Evolutionary conservation across 2,797 vertebrate species (phyloP).

Genomic region (Manis crassicaudata): DNA sequence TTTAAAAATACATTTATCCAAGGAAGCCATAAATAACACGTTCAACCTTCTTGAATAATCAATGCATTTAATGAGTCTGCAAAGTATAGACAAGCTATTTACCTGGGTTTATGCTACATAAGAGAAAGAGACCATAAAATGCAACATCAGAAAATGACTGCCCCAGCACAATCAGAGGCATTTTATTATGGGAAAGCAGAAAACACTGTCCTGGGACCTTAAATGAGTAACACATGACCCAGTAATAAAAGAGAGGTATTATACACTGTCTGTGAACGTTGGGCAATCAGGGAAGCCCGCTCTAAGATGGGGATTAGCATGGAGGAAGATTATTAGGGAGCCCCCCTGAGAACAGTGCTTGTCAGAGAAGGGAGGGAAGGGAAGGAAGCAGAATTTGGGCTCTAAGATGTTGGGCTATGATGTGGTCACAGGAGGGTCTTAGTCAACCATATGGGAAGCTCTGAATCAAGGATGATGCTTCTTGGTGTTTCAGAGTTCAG

Average conservation of each 20-base stretch:
- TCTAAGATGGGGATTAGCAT: neutral
- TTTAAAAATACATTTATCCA: constrained; percentile 71
- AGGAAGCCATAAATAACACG: constrained; percentile 72
- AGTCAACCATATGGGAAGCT: neutral
- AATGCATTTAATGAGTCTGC: constrained; percentile 69
- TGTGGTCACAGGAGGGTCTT: neutral
- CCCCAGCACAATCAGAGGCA: constrained; percentile 56
- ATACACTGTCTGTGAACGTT: neutral
- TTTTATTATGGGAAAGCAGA: constrained; percentile 73
- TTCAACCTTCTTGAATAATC: constrained; percentile 69
- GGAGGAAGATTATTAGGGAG: neutral
- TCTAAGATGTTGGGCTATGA: neutral
- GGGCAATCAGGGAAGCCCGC: neutral
- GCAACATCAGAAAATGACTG: constrained; percentile 57
- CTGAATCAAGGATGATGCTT: neutral
- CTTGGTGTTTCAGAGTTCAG: neutral
- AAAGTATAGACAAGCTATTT: constrained; percentile 70
- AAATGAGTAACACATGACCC: constrained; percentile 61
- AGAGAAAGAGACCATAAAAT: constrained; percentile 67
- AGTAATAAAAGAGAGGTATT: neutral
- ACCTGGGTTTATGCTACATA: constrained; percentile 58
- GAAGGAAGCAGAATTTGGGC: neutral
- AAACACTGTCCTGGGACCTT: constrained; percentile 35
- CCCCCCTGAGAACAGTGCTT: neutral
- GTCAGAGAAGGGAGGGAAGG: neutral